Percentiles rank a stretch among this genome's conserved stretches.
phyloP scores from a whole-genome alignment of 2,797 vertebrate genomes.

The Manis pentadactyla region DNA sequence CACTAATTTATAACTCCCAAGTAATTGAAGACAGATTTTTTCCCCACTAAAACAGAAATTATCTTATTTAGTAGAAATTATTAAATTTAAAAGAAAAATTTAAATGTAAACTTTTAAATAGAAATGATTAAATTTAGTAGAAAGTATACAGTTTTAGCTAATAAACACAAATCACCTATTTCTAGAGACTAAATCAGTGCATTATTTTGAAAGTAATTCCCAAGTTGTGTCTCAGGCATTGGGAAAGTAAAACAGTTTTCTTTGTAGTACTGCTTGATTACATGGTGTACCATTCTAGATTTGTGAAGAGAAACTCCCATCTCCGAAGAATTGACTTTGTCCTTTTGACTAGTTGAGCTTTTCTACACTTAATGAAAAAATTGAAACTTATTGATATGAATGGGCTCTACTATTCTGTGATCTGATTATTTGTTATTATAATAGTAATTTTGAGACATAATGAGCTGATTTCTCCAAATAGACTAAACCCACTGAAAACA shows the following conservation, averaged over 20 bases:
- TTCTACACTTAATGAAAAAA: neutral
- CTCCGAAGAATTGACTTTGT: neutral
- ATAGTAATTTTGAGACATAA: neutral
- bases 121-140: neutral
- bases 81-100: too few relatives aligned
- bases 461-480: conserved; percentile 36
- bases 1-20: conserved; percentile 53
- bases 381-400: neutral
- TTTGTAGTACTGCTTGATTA: conserved; percentile 14
- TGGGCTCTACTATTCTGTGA: neutral
- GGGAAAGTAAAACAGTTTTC: conserved; percentile 20
- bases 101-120: too few relatives aligned
- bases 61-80: neutral
- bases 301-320: neutral
- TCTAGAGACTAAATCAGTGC: neutral
- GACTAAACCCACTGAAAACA: neutral
- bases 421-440: neutral
- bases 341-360: conserved; percentile 19
- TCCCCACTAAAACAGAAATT: conserved; percentile 23
- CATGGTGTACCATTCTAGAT: neutral
- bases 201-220: conserved; percentile 27
- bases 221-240: neutral
- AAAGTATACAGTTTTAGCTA: conserved; percentile 59
- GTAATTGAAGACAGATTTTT: conserved; percentile 63
- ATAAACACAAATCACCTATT: neutral